These are phyloP conservation scores for Apoderus coryli DNA, from an alignment of 2,888 invertebrate genomes.

Conservation along the genomic window DNA sequence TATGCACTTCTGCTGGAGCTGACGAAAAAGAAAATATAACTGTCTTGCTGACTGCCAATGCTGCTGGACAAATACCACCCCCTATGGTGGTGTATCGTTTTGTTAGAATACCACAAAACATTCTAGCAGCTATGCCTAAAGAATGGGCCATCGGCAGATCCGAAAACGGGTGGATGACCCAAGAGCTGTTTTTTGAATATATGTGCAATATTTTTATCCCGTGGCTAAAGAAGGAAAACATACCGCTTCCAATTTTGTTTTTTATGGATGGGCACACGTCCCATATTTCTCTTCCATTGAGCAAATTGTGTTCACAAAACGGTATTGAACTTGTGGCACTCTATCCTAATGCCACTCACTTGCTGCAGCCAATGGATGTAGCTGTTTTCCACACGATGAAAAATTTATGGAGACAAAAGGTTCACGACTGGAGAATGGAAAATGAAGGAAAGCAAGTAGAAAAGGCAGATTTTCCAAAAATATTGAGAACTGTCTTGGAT, in stretches of 20 bases:
- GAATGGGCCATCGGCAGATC: slow-evolving; percentile 20
- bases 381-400: too few species aligned
- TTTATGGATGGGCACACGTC: slow-evolving; percentile 11
- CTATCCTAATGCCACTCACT: too few species aligned
- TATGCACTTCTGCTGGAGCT: slow-evolving; percentile 21
- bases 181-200: slow-evolving; percentile 28
- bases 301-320: slow-evolving; percentile 10
- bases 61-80: slow-evolving; percentile 16
- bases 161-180: slow-evolving; percentile 31
- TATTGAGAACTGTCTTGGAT: too few species aligned
- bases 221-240: slow-evolving; percentile 8
- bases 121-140: slow-evolving; percentile 20
- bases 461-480: too few species aligned
- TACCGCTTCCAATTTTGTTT: slow-evolving; percentile 8
- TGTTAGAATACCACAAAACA: slow-evolving; percentile 20
- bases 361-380: too few species aligned
- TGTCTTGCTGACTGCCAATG: slow-evolving; percentile 18
- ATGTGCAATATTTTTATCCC: slow-evolving; percentile 27
- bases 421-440: too few species aligned
- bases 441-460: too few species aligned
- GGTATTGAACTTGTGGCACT: too few species aligned
- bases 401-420: too few species aligned
- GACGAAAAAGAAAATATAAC: slow-evolving; percentile 22
- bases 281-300: slow-evolving; percentile 8
- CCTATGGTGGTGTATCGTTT: slow-evolving; percentile 21